Base-by-base conservation (phyloP, 2,113 vertebrate species). In the Forbesichthys agassizii region DNA sequence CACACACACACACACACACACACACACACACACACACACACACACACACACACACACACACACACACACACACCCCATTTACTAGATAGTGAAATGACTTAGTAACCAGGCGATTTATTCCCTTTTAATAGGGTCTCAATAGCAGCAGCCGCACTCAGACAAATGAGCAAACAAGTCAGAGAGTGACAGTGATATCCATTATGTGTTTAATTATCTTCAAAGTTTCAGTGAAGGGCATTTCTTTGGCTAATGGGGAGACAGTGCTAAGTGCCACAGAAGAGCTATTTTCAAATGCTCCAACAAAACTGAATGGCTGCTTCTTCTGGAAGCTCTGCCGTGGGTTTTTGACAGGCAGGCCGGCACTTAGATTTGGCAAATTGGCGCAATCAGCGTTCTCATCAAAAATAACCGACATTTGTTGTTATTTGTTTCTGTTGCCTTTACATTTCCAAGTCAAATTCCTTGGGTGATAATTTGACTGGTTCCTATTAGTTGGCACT, bases 151-250 rank as follows among this genome's bases (percentile, higher is more conserved):
- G 77, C 77, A 88, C 85, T 91, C 83, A 88, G 86, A 91, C 90
- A 90, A 91, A 91, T 88, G 88, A 91, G 90, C 88, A 90, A 90
- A 88, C 87, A 89, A 92, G 90, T 91, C 84, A 78, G 84, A 89
- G 80, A 86, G 86, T 92, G 91, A 92, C 92, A 91, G 90, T 90
- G 92, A 92, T 91, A 92, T 92, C 89, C 91, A 91, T 93, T 91
- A 92, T 91, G 89, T 89, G 88, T 92, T 93, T 92, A 93, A 93
- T 92, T 91, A 92, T 92, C 90, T 92, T 91, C 90, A 92, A 92
- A 93, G 92, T 90, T 93, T 86, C 88, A 91, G 89, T 87, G 88
- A 93, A 93, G 91, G 91, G 86, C 91, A 92, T 90, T 89, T 89
- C 84, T 89, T 89, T 85, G 70, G 80, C 87, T 92, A 92, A 92